Conservation (phyloP, 2,797 vertebrate species). For the Bothrops alternatus region DNA sequence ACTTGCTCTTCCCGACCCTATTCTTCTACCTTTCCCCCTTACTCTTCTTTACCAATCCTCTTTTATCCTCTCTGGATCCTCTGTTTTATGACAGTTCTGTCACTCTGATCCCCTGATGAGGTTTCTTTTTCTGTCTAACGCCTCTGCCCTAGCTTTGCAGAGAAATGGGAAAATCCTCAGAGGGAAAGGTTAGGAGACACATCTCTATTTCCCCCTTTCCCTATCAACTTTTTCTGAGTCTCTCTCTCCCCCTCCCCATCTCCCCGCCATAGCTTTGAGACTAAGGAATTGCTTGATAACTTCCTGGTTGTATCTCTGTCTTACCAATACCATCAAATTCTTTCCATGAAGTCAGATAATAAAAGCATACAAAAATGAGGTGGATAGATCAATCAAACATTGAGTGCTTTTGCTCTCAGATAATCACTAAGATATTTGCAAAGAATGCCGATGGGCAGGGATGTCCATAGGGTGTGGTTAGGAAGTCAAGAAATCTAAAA, state of each 20-base stretch:
- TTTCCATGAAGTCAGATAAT: background rate
- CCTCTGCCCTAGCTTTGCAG: conserved; percentile 37
- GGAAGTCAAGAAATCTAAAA: background rate
- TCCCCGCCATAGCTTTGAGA: background rate
- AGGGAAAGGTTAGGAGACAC: background rate
- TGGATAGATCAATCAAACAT: background rate
- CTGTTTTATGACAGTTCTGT: conserved; percentile 65
- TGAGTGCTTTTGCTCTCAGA: background rate
- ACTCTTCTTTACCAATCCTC: conserved; percentile 60
- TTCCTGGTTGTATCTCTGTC: conserved; percentile 16
- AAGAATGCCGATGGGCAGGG: background rate
- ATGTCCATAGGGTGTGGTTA: background rate
- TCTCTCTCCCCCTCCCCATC: background rate
- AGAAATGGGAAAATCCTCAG: conserved; percentile 37
- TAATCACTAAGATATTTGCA: background rate
- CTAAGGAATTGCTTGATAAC: fast-evolving
- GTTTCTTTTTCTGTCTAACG: conserved; percentile 52
- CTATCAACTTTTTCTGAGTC: background rate
- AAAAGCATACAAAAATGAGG: background rate
- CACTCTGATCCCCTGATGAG: conserved; percentile 57
- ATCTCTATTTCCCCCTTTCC: background rate
- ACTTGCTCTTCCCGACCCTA: conserved; percentile 64
- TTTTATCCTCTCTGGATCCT: conserved; percentile 63
- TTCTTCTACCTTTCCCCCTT: conserved; percentile 57
- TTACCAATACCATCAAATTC: background rate